Evolutionary conservation across 1,140 invertebrate genomes (phyloP).

Genomic region (Sipha flava): DNA sequence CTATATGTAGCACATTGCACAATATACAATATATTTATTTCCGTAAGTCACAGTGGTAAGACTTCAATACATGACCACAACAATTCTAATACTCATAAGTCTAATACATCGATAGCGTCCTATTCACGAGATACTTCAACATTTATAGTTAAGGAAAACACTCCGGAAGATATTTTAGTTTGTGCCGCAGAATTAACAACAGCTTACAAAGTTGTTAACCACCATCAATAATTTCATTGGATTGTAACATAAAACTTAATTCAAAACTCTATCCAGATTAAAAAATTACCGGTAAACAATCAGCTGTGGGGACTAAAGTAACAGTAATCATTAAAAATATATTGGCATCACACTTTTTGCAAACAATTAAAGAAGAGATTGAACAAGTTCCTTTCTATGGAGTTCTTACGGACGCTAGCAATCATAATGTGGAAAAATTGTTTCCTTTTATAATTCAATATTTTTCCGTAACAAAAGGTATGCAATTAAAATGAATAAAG

Average conservation of each 20-base stretch:
- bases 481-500: constrained; percentile 38
- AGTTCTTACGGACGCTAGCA: constrained; percentile 36
- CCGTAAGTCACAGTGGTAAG: background rate
- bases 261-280: constrained; percentile 29
- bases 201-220: constrained; percentile 37
- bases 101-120: background rate
- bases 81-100: constrained; percentile 1
- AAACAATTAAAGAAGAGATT: constrained; percentile 34
- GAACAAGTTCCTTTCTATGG: constrained; percentile 34
- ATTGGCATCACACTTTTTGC: constrained; percentile 34
- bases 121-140: background rate
- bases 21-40: constrained; percentile 3
- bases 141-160: background rate
- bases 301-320: constrained; percentile 34
- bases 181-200: constrained; percentile 35
- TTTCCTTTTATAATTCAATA: constrained; percentile 38
- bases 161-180: constrained; percentile 7
- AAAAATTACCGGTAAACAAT: background rate
- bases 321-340: constrained; percentile 37
- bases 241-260: constrained; percentile 35
- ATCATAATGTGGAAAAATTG: constrained; percentile 38
- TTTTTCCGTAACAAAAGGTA: constrained; percentile 36
- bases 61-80: constrained; percentile 6
- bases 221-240: constrained; percentile 35
- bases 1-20: background rate